Evolutionary conservation across 2,888 invertebrate genomes (phyloP).

Genomic region (Bruchidius siliquastri): DNA sequence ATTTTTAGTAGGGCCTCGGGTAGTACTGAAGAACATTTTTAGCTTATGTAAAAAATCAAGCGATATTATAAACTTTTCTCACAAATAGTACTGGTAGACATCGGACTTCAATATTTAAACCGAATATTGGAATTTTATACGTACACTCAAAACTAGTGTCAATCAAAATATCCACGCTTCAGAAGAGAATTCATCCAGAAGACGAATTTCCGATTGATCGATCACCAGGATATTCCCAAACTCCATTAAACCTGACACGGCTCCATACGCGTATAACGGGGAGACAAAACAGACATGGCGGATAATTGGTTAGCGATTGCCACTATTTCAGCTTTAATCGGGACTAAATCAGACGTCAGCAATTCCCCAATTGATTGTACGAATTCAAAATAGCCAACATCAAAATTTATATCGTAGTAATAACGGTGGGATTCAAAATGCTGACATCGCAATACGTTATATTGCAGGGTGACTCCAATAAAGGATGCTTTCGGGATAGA

Average conservation of each 20-base stretch:
- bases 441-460: neutral
- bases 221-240: neutral
- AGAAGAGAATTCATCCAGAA: neutral
- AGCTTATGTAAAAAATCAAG: too few relatives aligned
- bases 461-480: neutral
- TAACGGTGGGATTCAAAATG: neutral
- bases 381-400: neutral
- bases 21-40: too few relatives aligned
- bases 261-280: neutral
- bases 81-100: too few relatives aligned
- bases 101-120: too few relatives aligned
- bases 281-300: neutral
- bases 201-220: neutral
- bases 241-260: neutral
- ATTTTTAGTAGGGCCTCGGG: too few relatives aligned
- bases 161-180: neutral
- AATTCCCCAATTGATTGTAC: neutral
- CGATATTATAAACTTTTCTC: too few relatives aligned
- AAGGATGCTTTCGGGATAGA: neutral
- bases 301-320: neutral
- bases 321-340: neutral
- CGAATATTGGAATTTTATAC: neutral
- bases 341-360: neutral
- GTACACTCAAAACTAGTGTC: neutral
- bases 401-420: neutral